Evolutionary conservation across 2,113 vertebrate genomes (phyloP), one percentile per base, ranked within the genome.

Genomic region (Carollia perspicillata): DNA sequence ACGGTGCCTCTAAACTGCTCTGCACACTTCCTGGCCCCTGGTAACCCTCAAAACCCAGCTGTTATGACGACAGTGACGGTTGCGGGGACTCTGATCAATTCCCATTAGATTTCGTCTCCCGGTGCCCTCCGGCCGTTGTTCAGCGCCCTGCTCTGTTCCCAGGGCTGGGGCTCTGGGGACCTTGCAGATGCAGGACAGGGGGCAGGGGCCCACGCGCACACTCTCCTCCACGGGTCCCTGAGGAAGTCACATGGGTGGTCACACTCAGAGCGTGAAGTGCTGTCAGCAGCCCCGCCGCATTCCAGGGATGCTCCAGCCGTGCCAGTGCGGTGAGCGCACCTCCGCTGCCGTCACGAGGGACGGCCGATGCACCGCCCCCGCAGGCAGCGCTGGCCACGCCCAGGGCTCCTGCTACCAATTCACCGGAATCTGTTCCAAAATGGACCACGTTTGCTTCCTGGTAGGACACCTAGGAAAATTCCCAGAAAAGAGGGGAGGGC

Each of bases 221-320:
- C 42, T 35, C 22, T n/a, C n/a, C 26, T 80, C 60, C 90, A 40
- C 1, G 0, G 74, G 2, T 89, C 53, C 84, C 84, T 18, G 40
- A 89, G 88, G 83, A 85, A 93, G 87, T 89, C 93, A 95, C 89
- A 42, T 18, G 96, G 71, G 71, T 4, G 44, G 26, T 84, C 88
- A 87, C 66, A 74, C 44, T 0, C 1, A 10, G 95, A 63, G 58
- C 83, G 47, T 83, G 91, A 97, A 95, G 83, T 60, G 80, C 40
- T 96, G 66, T 93, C 63, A 85, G 93, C 2, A 30, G 95, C 94
- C 84, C 47, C 0, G 1, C 92, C 74, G 42, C 95, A 40, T 97
- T 84, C 95, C 97, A 58, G 87, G 97, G 84, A 98, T 98, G 96
- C 97, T 69, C 97, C 65, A 66, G 95, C 47, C 87, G 96, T 95